Evolutionary conservation across 2,888 invertebrate species (phyloP), one percentile per base, ranked within the genome.

Genomic region (Exocentrus adspersus): DNA sequence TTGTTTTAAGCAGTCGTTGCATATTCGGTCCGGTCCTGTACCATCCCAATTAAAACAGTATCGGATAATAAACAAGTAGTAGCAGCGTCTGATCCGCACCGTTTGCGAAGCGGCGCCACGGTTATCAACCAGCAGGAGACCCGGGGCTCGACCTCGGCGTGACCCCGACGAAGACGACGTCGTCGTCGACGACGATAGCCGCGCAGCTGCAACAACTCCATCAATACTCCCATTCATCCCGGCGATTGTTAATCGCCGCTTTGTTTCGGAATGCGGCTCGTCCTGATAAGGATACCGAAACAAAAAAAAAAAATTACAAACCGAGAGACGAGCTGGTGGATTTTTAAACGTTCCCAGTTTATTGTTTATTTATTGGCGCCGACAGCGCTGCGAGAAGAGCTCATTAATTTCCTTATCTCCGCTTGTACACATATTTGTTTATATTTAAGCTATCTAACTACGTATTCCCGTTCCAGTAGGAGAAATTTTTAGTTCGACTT

Each of bases 81-180:
- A 42, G 43, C 45, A 45, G 64, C 57, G 57, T 62, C 62, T 67
- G 60, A 70, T 63, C 50, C 52, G 74, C 69, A 73, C 72, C 66
- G 73, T 67, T 75, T 72, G 66, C 70, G 70, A 70, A 72, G 69
- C 73, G 74, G 74, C 74, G 74, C 74, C 74, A 73, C 60, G 63
- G 66, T 59, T 74, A 74, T 72, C 72, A 64, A 63, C 54, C 62
- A 71, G 65, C 57, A 60, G 68, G 66, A 63, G 73, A 71, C 74
- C 72, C 70, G 71, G 14, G 53, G 21, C 37, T 53, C 60, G 68
- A 70, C 70, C 70, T 60, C 68, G 50, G 53, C 59, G 62, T 73
- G 74, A 73, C 73, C 74, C 65, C 60, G 64, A 24, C 60, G 64
- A 28, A 46, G 63, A 61, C 60, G 58, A n/a, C n/a, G n/a, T n/a